Base-by-base conservation (phyloP, 2,113 vertebrate species). In the Coracopsis vasa region DNA sequence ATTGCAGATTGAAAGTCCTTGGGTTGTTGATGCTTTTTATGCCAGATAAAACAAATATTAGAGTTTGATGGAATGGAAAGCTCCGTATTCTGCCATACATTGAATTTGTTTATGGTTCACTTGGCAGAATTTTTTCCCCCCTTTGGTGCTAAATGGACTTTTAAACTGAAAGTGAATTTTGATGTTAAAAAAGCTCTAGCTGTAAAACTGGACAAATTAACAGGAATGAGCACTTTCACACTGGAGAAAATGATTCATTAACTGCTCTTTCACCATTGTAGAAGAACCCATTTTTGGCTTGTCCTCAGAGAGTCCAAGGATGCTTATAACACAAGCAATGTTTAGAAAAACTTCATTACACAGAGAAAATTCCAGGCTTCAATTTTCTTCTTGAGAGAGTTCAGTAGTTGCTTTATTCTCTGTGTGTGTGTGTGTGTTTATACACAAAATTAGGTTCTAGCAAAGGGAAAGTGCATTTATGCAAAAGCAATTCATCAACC, bases 401-500 rank as follows among this genome's bases (percentile, higher is more conserved):
- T 97, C 96, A 92, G 91, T 88, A 83, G 95, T 95, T 98, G 78
- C 95, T 97, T 96, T 97, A 87, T 96, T 97, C 85, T 85, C 7
- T 3, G 5, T 84, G 58, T 88, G 64, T 80, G 47, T 35, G 47
- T n/a, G 21, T 66, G 42, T 89, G 87, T 96, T 92, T 94, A 95
- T 92, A 85, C 44, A 94, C 93, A 98, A 97, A 98, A 98, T 98
- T 97, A 98, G 97, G 95, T 98, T 97, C 97, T 92, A 98, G 98
- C 94, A 97, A 98, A 98, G 86, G 95, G 95, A 98, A 98, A 97
- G 98, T 97, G 94, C 97, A 97, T 98, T 98, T 98, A 98, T 98
- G 98, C 98, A 98, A 98, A 98, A 98, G 98, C 98, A 98, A 98
- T 98, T 98, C 97, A 98, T 98, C 98, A 98, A 97, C 97, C 97